These are phyloP conservation scores for Dugesia japonica DNA, from an alignment of 2,888 invertebrate genomes.

Conservation along the genomic window DNA sequence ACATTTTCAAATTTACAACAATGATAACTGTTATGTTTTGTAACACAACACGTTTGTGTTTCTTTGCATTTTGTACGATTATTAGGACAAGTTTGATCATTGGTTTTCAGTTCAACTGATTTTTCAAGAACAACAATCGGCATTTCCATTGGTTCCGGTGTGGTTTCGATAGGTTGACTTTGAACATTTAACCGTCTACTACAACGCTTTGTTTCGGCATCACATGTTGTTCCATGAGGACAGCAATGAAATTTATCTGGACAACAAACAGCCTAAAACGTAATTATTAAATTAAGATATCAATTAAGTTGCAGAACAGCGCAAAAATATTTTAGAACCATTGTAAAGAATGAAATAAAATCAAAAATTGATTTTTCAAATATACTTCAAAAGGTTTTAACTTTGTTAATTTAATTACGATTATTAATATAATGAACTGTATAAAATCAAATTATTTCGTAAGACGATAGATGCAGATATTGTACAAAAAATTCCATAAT, in stretches of 20 bases:
- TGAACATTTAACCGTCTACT: not conserved
- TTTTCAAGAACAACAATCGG: not conserved
- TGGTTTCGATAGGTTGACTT: not conserved
- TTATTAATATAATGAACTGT: no score
- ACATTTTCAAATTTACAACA: constrained; percentile 9
- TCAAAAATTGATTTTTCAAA: no score
- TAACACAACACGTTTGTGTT: not conserved
- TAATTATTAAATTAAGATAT: not conserved
- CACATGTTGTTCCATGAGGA: not conserved
- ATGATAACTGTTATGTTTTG: constrained; percentile 5
- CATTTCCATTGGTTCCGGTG: not conserved
- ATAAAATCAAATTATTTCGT: no score
- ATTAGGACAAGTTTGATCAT: not conserved
- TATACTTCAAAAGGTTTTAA: no score
- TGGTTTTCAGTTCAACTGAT: not conserved
- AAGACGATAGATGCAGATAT: no score
- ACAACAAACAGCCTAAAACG: not conserved
- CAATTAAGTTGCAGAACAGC: no score
- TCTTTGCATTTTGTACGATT: not conserved
- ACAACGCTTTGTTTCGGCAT: not conserved
- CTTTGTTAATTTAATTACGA: no score
- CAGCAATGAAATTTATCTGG: not conserved
- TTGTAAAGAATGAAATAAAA: no score
- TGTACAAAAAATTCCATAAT: no score
- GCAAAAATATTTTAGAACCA: no score